Percentiles rank a stretch among this genome's conserved stretches.
Conservation (phyloP, 1,140 invertebrate genomes). For the Schmidtea mediterranea region DNA sequence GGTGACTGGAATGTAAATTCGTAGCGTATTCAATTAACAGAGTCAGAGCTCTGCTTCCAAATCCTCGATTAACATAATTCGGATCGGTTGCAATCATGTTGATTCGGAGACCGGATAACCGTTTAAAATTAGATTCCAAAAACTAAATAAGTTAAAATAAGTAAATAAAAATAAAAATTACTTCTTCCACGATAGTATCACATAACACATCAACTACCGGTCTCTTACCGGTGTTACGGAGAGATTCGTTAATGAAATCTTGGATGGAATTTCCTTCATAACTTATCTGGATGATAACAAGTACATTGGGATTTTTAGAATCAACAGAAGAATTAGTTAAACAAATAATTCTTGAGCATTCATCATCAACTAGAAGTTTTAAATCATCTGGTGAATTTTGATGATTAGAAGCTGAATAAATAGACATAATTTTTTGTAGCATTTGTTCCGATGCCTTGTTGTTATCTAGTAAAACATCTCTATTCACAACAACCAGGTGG, state of each 20-base stretch:
- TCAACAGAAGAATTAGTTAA: no score
- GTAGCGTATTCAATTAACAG: conserved; percentile 46
- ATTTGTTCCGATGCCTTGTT: conserved; percentile 81
- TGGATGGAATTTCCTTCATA: conserved; percentile 77
- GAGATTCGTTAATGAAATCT: conserved; percentile 41
- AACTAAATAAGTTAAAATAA: no score
- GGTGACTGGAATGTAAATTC: no score
- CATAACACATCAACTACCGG: conserved; percentile 90
- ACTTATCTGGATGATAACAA: conserved; percentile 69
- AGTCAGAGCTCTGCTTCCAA: conserved; percentile 54
- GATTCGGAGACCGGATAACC: conserved; percentile 58
- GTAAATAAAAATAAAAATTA: no score
- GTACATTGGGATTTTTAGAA: conserved; percentile 49
- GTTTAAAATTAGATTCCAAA: conserved; percentile 68
- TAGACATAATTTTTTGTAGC: conserved; percentile 57
- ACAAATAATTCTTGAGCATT: no score
- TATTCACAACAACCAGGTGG: conserved; percentile 45
- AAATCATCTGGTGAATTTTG: conserved; percentile 97
- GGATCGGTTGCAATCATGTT: conserved; percentile 95
- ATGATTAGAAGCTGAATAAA: conserved; percentile 91
- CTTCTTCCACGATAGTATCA: no score
- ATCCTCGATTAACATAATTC: conserved; percentile 87
- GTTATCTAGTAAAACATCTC: conserved; percentile 85
- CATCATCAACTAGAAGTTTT: conserved; percentile 75
- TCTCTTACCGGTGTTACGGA: conserved; percentile 55